Evolutionary conservation across 2,113 vertebrate species (phyloP).

Genomic region (Nothoprocta perdicaria): DNA sequence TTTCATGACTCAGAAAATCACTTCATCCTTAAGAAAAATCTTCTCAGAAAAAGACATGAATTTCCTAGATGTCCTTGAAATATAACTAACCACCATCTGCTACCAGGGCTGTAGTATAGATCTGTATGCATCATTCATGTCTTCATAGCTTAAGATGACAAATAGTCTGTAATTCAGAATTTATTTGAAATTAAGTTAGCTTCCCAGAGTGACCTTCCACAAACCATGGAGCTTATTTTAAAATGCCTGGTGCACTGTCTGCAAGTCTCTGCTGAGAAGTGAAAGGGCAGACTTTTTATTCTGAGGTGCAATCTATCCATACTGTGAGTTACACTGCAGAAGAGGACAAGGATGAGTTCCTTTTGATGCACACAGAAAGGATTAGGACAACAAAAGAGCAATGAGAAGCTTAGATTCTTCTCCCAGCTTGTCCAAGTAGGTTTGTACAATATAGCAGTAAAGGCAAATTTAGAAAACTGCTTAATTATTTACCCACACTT

Average conservation of each 20-base stretch:
- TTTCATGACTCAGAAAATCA: neutral
- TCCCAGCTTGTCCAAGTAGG: neutral
- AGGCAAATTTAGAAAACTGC: neutral
- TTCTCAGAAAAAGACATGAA: neutral
- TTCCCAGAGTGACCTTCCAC: neutral
- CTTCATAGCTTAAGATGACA: neutral
- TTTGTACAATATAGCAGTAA: neutral
- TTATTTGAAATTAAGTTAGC: neutral
- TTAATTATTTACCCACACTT: neutral
- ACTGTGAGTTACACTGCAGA: neutral
- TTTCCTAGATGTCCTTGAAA: slow-evolving; percentile 2
- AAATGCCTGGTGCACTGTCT: neutral
- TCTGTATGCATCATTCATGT: neutral
- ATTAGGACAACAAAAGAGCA: neutral
- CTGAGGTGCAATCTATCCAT: neutral
- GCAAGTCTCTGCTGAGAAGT: neutral
- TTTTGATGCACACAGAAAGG: neutral
- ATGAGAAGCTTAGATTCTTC: neutral
- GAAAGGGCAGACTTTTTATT: neutral
- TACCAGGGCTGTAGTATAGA: neutral
- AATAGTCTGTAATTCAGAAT: neutral
- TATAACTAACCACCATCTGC: neutral
- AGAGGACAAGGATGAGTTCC: neutral
- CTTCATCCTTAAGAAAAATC: neutral
- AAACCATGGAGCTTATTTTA: neutral